phyloP scores from a whole-genome alignment of 2,888 invertebrate species.

The Aethes cnicana region DNA sequence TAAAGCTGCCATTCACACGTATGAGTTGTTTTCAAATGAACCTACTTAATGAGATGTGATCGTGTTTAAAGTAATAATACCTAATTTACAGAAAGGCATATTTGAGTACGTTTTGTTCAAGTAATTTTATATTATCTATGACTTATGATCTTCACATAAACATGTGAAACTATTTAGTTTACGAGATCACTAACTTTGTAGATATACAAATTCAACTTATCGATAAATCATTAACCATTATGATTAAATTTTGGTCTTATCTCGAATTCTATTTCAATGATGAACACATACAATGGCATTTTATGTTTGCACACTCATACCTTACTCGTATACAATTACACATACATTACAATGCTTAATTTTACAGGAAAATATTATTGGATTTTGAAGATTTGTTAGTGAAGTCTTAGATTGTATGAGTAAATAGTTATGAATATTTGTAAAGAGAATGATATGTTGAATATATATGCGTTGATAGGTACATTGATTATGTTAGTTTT shows the following conservation, averaged over 20 bases:
- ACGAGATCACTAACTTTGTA: too few relatives aligned
- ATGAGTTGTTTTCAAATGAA: too few relatives aligned
- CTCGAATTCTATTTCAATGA: constrained; percentile 41
- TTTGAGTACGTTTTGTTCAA: too few relatives aligned
- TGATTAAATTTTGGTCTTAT: constrained; percentile 12
- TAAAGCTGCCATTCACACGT: too few relatives aligned
- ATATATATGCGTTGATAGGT: constrained; percentile 26
- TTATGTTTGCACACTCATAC: constrained; percentile 47
- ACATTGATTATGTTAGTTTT: constrained; percentile 22
- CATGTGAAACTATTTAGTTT: too few relatives aligned
- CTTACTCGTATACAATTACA: constrained; percentile 4
- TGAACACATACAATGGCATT: constrained; percentile 72
- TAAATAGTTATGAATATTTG: constrained; percentile 22
- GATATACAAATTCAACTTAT: too few relatives aligned
- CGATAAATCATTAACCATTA: constrained; percentile 13
- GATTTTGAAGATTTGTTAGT: constrained; percentile 22
- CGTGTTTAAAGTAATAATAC: too few relatives aligned
- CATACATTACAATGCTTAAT: constrained; percentile 10
- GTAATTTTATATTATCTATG: too few relatives aligned
- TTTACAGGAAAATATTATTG: constrained; percentile 12
- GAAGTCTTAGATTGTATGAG: constrained; percentile 4
- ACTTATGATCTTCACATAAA: too few relatives aligned
- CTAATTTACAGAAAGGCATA: too few relatives aligned
- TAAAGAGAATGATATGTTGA: constrained; percentile 26
- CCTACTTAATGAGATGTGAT: too few relatives aligned